phyloP scores from a whole-genome alignment of 1,140 invertebrate species.

The Camponotus pennsylvanicus region DNA sequence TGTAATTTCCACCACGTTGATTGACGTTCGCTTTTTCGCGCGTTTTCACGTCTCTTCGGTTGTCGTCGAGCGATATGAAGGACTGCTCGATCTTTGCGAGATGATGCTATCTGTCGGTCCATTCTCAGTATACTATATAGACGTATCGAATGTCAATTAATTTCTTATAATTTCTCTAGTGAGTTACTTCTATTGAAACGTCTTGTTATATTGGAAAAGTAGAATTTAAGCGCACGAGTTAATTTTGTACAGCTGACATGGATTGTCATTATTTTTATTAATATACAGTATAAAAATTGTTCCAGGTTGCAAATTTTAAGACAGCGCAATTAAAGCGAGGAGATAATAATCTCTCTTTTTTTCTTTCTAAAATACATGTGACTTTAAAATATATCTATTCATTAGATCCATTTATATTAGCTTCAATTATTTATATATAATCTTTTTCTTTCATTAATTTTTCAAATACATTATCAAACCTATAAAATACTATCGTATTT shows the following conservation, averaged over 20 bases:
- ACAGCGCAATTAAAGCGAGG: background rate
- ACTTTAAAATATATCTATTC: background rate
- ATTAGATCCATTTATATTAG: background rate
- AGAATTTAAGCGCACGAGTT: background rate
- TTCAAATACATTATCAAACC: background rate
- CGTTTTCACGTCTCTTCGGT: slow-evolving; percentile 12
- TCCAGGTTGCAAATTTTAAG: background rate
- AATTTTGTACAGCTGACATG: slow-evolving; percentile 24
- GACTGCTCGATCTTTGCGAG: background rate
- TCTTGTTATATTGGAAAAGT: background rate
- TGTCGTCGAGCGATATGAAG: background rate
- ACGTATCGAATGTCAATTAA: slow-evolving; percentile 28
- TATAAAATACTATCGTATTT: background rate
- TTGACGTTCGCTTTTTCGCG: slow-evolving; percentile 18
- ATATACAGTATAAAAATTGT: background rate
- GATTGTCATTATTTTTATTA: slow-evolving; percentile 4
- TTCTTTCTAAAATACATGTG: background rate
- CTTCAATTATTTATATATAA: background rate
- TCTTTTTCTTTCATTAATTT: background rate
- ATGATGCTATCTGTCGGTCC: background rate
- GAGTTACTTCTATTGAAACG: background rate
- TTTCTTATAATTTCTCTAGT: slow-evolving; percentile 16
- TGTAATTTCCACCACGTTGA: slow-evolving; percentile 52
- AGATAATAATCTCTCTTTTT: background rate
- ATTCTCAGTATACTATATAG: background rate